phyloP scores from a whole-genome alignment of 2,113 vertebrate genomes.

The Xiphophorus hellerii region DNA sequence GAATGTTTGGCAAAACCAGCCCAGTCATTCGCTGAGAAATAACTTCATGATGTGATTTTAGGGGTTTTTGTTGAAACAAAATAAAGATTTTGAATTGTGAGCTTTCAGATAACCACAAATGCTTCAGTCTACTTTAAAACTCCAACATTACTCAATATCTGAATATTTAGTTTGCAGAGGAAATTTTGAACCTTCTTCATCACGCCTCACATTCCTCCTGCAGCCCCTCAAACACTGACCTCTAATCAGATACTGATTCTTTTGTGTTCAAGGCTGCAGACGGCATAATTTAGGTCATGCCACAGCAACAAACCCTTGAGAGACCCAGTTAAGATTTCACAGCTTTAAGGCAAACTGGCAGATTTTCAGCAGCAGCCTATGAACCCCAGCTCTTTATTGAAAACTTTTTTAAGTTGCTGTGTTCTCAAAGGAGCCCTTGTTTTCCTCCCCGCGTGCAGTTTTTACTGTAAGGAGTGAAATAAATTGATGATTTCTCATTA shows the following conservation, averaged over 20 bases:
- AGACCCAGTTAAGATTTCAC: slow-evolving; percentile 22
- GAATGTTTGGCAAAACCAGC: no score
- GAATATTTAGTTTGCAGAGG: not conserved
- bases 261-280: slow-evolving; percentile 30
- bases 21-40: no score
- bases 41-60: no score
- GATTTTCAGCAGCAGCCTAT: slow-evolving; percentile 11
- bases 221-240: slow-evolving; percentile 6
- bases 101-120: no score
- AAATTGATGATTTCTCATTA: slow-evolving; percentile 42
- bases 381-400: slow-evolving; percentile 28
- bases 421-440: slow-evolving; percentile 42
- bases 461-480: slow-evolving; percentile 19
- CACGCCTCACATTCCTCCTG: slow-evolving; percentile 1
- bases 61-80: no score
- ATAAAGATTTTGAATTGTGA: no score
- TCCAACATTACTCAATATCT: not conserved
- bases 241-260: slow-evolving; percentile 35
- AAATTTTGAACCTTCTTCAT: slow-evolving; percentile 15
- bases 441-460: not conserved
- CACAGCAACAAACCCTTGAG: slow-evolving; percentile 19
- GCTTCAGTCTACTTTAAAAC: not conserved
- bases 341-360: slow-evolving; percentile 36
- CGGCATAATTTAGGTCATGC: slow-evolving; percentile 42
- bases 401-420: slow-evolving; percentile 9